Percentiles rank a stretch among this genome's conserved stretches.
phyloP scores from a whole-genome alignment of 2,797 vertebrate species.

The Eulemur mongoz region DNA sequence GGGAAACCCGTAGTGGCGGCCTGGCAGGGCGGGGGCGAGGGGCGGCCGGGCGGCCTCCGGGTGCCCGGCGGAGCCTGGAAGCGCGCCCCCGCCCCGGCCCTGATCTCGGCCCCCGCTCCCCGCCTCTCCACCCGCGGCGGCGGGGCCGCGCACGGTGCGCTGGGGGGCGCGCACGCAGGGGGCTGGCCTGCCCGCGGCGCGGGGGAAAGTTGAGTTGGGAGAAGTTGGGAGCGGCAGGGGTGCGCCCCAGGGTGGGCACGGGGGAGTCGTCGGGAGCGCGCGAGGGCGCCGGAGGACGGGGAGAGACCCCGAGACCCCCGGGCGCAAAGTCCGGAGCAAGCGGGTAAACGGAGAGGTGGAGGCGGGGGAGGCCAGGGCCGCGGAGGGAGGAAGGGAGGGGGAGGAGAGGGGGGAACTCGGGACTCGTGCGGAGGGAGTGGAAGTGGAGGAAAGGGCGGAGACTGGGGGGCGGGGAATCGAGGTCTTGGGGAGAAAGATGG shows the following conservation, averaged over 20 bases:
- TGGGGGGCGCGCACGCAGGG: conserved; percentile 75
- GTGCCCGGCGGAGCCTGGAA: background rate
- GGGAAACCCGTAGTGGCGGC: background rate
- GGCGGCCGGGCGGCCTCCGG: background rate
- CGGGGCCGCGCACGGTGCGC: conserved; percentile 70
- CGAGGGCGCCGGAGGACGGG: conserved; percentile 36
- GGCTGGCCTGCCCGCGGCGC: conserved; percentile 72
- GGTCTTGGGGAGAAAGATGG: conserved; percentile 62
- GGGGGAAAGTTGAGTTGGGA: conserved; percentile 81
- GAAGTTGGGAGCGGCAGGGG: conserved; percentile 78
- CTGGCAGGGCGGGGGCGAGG: background rate
- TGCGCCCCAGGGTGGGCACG: conserved; percentile 74
- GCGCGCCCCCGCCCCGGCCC: background rate
- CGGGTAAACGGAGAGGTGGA: conserved; percentile 65
- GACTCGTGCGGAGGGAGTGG: conserved; percentile 66
- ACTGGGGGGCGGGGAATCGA: conserved; percentile 52
- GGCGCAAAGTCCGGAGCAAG: conserved; percentile 54
- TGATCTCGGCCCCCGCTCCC: background rate
- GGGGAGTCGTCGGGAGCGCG: conserved; percentile 62
- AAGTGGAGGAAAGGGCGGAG: conserved; percentile 71
- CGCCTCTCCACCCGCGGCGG: background rate
- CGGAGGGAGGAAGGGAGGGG: conserved; percentile 59
- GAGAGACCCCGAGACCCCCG: conserved; percentile 63
- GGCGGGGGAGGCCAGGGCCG: conserved; percentile 51
- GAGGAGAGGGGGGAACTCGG: conserved; percentile 43